phyloP scores from a whole-genome alignment of 2,888 invertebrate species.

The Tiphia femorata region DNA sequence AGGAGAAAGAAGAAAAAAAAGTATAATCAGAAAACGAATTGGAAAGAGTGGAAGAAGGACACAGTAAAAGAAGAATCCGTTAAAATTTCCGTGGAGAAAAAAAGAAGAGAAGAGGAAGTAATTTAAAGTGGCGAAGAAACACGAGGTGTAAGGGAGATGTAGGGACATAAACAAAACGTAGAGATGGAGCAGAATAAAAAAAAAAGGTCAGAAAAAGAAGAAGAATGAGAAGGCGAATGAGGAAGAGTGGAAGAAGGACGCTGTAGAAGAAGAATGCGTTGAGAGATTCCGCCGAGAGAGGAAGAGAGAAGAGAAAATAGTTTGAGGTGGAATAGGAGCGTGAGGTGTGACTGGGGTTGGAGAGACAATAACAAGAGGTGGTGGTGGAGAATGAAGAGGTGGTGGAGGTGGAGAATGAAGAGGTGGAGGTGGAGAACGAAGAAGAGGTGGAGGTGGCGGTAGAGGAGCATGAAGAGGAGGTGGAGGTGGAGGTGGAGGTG shows the following conservation, averaged over 20 bases:
- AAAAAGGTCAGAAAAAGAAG: no score
- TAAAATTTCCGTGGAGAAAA: neutral
- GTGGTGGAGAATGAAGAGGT: no score
- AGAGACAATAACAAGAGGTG: no score
- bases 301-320: neutral
- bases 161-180: neutral
- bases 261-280: no score
- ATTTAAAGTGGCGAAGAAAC: neutral
- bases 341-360: no score
- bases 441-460: no score
- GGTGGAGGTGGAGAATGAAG: no score
- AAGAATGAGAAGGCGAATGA: neutral
- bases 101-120: slow-evolving; percentile 10
- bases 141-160: neutral
- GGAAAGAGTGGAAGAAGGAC: neutral
- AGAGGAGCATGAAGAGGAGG: no score
- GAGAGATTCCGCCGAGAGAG: no score
- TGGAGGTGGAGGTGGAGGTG: no score
- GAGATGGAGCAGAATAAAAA: neutral
- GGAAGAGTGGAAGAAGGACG: neutral
- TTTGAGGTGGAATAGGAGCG: neutral
- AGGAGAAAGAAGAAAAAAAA: neutral
- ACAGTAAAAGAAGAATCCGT: neutral
- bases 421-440: no score
- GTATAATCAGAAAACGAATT: neutral